These are phyloP conservation scores for Neomorphus geoffroyi DNA, from an alignment of 2,797 vertebrate genomes.

Conservation along the genomic window DNA sequence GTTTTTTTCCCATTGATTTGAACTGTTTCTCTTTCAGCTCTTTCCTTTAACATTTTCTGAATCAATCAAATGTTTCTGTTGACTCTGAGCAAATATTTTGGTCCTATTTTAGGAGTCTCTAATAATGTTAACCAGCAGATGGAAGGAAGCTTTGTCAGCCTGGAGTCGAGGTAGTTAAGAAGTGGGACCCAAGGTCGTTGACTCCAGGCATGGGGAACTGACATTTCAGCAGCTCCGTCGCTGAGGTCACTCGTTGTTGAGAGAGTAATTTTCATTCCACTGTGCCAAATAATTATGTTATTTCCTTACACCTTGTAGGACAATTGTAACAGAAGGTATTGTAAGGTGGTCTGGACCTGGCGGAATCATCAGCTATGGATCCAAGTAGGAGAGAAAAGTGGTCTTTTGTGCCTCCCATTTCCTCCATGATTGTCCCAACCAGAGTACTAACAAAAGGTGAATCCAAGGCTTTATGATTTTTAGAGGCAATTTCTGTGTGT, in stretches of 20 bases:
- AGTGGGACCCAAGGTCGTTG: neutral
- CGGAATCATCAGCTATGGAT: neutral
- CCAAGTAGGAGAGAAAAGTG: neutral
- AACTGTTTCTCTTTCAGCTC: neutral
- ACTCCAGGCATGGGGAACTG: neutral
- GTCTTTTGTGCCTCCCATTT: neutral
- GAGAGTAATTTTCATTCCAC: neutral
- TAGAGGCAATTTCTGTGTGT: neutral
- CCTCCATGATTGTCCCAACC: neutral
- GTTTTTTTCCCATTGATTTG: accelerated
- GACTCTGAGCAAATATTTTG: neutral
- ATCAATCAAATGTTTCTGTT: neutral
- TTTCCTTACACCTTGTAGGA: neutral
- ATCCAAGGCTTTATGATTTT: neutral
- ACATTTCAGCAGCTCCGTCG: neutral
- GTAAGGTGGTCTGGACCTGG: neutral
- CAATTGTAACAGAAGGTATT: neutral
- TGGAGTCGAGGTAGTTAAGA: neutral
- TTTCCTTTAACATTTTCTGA: neutral
- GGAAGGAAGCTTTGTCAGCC: neutral
- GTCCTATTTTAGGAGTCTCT: neutral
- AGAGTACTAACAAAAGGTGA: neutral
- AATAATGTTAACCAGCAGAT: neutral
- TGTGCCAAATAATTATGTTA: neutral
- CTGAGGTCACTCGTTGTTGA: neutral